Evolutionary conservation across 2,888 invertebrate genomes (phyloP).

Genomic region (Drosophila picticornis): DNA sequence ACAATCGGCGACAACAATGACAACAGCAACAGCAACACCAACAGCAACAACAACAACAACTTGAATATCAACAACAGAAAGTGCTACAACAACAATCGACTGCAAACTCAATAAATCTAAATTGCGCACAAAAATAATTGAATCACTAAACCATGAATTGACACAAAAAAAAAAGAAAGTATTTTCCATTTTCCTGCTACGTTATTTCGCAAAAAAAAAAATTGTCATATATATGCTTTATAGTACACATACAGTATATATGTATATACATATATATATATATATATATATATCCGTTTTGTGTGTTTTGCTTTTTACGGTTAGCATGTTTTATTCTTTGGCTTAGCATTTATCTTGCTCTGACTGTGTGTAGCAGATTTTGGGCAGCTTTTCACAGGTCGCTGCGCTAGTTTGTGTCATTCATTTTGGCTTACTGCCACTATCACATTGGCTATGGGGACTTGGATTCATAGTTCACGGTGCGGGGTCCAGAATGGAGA

Average conservation of each 20-base stretch:
- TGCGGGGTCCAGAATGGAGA: too few species aligned
- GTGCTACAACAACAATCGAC: slow-evolving; percentile 31
- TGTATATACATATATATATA: background rate
- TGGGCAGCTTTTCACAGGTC: slow-evolving; percentile 68
- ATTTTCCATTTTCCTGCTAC: slow-evolving; percentile 38
- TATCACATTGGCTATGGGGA: background rate
- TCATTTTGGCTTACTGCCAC: slow-evolving; percentile 41
- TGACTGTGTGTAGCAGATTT: slow-evolving; percentile 57
- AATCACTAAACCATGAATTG: slow-evolving; percentile 72
- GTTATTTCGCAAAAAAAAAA: slow-evolving; percentile 50
- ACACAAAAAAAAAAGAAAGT: slow-evolving; percentile 36
- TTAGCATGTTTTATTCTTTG: slow-evolving; percentile 11
- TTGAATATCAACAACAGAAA: slow-evolving; percentile 11
- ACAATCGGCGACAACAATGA: slow-evolving; percentile 37
- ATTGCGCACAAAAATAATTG: slow-evolving; percentile 80
- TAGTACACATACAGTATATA: slow-evolving; percentile 7
- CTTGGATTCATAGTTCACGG: too few species aligned
- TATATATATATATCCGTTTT: background rate
- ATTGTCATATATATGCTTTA: slow-evolving; percentile 15
- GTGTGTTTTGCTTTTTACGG: slow-evolving; percentile 1
- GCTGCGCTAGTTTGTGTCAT: slow-evolving; percentile 57
- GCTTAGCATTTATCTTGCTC: slow-evolving; percentile 51
- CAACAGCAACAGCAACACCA: slow-evolving; percentile 38
- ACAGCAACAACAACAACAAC: slow-evolving; percentile 25
- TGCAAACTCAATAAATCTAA: slow-evolving; percentile 79